Evolutionary conservation across 2,797 vertebrate genomes (phyloP).

Genomic region (Sitta carolinensis): DNA sequence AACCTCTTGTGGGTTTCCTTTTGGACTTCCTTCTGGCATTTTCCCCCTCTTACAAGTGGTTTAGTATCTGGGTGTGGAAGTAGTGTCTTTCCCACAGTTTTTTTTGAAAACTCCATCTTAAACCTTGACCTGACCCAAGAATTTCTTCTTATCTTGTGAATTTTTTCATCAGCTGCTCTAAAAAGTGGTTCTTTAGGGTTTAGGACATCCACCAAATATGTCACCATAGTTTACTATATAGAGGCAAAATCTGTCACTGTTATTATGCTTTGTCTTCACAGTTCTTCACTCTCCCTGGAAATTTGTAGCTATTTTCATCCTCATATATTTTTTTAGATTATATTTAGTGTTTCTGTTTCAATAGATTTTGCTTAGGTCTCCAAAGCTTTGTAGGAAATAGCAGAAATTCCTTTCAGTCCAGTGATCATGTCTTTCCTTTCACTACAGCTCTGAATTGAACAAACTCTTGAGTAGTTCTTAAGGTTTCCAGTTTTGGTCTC

Average conservation of each 20-base stretch:
- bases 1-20: constrained; percentile 30
- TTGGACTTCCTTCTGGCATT: background rate
- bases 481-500: background rate
- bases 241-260: background rate
- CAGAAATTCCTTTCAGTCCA: background rate
- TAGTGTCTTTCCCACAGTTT: background rate
- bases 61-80: background rate
- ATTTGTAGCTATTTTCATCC: background rate
- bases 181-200: background rate
- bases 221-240: background rate
- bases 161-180: background rate
- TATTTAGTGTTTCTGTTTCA: background rate
- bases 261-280: background rate
- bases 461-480: background rate
- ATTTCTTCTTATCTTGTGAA: background rate
- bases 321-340: background rate
- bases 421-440: background rate
- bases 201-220: background rate
- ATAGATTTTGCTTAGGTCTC: background rate
- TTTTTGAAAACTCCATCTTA: background rate
- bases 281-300: background rate
- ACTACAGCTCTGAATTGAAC: background rate
- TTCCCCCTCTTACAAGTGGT: background rate
- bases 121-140: background rate
- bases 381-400: background rate